Conservation (phyloP, 1,140 invertebrate genomes). For the Semibalanus balanoides region DNA sequence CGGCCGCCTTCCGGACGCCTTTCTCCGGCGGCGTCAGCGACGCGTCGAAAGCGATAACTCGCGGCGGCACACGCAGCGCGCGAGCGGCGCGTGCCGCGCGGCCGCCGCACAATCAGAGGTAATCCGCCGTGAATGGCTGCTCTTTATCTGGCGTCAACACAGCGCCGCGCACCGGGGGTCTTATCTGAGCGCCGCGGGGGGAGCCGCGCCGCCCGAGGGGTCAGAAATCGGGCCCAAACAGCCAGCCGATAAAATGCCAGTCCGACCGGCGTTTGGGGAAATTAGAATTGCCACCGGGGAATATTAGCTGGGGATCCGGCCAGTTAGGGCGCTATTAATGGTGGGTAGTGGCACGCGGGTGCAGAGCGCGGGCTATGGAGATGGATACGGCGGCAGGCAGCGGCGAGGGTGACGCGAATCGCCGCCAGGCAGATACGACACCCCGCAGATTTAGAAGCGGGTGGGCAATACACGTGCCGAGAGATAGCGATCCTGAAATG, state of each 20-base stretch:
- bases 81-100: too few species aligned
- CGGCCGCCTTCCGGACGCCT: not conserved
- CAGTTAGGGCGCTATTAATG: not conserved
- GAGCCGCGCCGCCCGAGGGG: not conserved
- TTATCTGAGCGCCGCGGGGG: not conserved
- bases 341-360: too few species aligned
- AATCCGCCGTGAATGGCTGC: not conserved
- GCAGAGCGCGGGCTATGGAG: not conserved
- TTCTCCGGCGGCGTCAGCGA: too few species aligned
- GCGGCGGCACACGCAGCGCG: not conserved
- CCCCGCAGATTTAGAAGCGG: too few species aligned
- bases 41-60: not conserved
- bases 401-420: too few species aligned
- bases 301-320: not conserved
- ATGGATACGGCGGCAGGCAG: not conserved
- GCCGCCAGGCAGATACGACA: too few species aligned
- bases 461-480: too few species aligned
- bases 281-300: constrained; percentile 1
- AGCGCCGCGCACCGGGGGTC: too few species aligned
- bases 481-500: too few species aligned
- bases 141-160: constrained; percentile 1
- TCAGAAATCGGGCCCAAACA: not conserved
- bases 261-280: not conserved
- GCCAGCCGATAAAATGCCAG: not conserved
- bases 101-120: not conserved